phyloP scores from a whole-genome alignment of 1,140 invertebrate genomes.

The Heliothis subflexa region DNA sequence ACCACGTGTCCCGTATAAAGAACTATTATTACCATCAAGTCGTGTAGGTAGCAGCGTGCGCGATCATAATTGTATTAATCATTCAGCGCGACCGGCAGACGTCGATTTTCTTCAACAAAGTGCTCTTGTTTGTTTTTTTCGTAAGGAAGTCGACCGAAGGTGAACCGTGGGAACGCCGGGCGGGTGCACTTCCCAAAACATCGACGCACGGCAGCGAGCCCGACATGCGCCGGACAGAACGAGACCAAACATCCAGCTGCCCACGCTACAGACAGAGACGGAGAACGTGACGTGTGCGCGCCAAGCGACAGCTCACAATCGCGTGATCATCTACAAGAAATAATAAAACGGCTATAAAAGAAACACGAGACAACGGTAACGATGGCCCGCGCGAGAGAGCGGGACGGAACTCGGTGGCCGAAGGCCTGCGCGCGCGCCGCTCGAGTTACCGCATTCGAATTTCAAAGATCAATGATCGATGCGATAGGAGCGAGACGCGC shows the following conservation, averaged over 20 bases:
- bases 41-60: conserved; percentile 79
- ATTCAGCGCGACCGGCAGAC: conserved; percentile 84
- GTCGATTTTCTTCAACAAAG: conserved; percentile 85
- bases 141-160: conserved; percentile 84
- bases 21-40: conserved; percentile 79
- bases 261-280: conserved; percentile 59
- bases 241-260: conserved; percentile 61
- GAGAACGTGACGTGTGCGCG: conserved; percentile 80
- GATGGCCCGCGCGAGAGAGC: conserved; percentile 67
- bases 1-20: conserved; percentile 82
- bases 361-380: conserved; percentile 81
- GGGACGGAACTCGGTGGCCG: conserved; percentile 66
- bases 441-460: conserved; percentile 82
- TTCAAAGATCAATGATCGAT: conserved; percentile 86
- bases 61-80: conserved; percentile 86
- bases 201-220: conserved; percentile 83
- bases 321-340: conserved; percentile 86
- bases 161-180: conserved; percentile 85
- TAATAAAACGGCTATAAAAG: conserved; percentile 86
- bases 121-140: conserved; percentile 86
- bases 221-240: conserved; percentile 77
- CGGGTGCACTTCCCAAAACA: conserved; percentile 86
- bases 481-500: conserved; percentile 79
- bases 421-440: conserved; percentile 74
- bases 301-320: conserved; percentile 84